Percentiles rank a stretch among this genome's conserved stretches.
Evolutionary conservation across 2,797 vertebrate species (phyloP).

Genomic region (Picus viridis): DNA sequence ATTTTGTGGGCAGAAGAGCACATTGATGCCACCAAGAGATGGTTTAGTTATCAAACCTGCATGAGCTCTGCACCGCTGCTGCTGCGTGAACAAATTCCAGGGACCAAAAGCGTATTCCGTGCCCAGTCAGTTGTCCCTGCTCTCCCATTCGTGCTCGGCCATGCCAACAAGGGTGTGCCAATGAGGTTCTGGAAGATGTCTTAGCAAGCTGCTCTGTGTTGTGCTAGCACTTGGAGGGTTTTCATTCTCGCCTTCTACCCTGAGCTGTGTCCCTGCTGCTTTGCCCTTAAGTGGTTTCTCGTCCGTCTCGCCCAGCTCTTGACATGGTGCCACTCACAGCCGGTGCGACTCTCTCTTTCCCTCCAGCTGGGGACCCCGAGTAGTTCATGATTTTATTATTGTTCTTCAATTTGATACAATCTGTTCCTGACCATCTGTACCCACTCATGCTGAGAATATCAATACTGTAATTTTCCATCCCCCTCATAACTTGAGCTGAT

Average conservation of each 20-base stretch:
- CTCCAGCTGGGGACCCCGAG: conserved; percentile 48
- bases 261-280: background rate
- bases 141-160: background rate
- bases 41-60: background rate
- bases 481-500: conserved; percentile 52
- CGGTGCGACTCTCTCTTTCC: background rate
- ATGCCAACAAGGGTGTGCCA: rapidly evolving
- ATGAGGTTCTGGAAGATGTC: background rate
- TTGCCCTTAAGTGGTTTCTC: background rate
- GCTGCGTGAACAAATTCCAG: background rate
- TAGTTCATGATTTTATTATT: conserved; percentile 66
- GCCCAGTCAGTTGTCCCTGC: background rate
- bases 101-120: background rate
- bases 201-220: background rate
- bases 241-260: background rate
- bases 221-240: background rate
- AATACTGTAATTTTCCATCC: conserved; percentile 71
- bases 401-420: conserved; percentile 67
- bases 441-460: conserved; percentile 61
- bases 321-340: background rate
- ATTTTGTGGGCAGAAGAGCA: background rate
- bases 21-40: background rate
- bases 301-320: background rate
- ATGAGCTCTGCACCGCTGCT: background rate
- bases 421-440: conserved; percentile 73